Conservation (phyloP, 2,797 vertebrate genomes). For the Spinus olivaceus region DNA sequence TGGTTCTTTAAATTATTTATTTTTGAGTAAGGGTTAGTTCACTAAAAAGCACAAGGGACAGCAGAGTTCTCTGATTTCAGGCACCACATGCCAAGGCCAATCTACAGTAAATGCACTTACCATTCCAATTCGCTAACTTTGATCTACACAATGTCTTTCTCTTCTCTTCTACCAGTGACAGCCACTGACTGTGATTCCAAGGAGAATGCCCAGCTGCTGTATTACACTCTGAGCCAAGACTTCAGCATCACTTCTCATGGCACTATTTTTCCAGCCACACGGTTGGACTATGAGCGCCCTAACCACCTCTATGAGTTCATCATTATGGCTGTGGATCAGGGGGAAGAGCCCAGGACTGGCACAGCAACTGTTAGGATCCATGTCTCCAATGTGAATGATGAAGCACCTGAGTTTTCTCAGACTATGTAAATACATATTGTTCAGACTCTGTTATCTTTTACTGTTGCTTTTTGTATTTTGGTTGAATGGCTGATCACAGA, state of each 20-base stretch:
- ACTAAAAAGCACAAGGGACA: background rate
- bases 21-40: background rate
- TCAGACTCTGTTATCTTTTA: background rate
- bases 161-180: constrained; percentile 73
- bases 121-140: background rate
- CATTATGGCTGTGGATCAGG: constrained; percentile 87
- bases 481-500: background rate
- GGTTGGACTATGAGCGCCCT: constrained; percentile 83
- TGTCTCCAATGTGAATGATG: constrained; percentile 88
- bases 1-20: background rate
- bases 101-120: background rate
- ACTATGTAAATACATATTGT: constrained; percentile 72
- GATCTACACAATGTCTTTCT: background rate
- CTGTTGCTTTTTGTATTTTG: background rate
- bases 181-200: constrained; percentile 88
- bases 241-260: constrained; percentile 86
- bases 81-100: background rate
- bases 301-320: constrained; percentile 90
- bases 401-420: constrained; percentile 86
- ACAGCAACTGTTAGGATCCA: constrained; percentile 86
- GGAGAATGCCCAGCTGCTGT: constrained; percentile 83
- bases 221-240: constrained; percentile 85
- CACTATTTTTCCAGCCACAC: constrained; percentile 81
- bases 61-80: background rate
- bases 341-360: constrained; percentile 81